Evolutionary conservation across 2,888 invertebrate genomes (phyloP).

Genomic region (Metellina segmentata): DNA sequence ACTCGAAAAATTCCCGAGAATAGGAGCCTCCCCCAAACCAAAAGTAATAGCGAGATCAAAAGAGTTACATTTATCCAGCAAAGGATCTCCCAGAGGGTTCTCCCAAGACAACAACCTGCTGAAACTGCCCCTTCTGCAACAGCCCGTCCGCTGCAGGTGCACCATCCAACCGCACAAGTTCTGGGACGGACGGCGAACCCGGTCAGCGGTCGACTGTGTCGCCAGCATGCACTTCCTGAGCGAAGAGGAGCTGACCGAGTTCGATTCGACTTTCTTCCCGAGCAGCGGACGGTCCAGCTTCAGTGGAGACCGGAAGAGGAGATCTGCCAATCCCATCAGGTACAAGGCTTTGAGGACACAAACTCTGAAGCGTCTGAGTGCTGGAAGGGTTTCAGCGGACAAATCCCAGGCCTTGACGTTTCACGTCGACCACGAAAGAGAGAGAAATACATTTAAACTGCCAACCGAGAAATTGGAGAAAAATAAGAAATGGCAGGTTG

Average conservation of each 20-base stretch:
- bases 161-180: constrained; percentile 58
- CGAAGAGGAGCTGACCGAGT: constrained; percentile 58
- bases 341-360: constrained; percentile 65
- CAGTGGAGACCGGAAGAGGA: constrained; percentile 17
- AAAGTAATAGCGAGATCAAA: background rate
- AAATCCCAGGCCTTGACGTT: constrained; percentile 52
- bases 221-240: constrained; percentile 69
- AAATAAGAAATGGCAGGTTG: constrained; percentile 71
- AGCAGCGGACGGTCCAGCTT: constrained; percentile 7
- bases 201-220: constrained; percentile 69
- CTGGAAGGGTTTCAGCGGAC: constrained; percentile 12
- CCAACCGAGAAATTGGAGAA: constrained; percentile 69
- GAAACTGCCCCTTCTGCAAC: constrained; percentile 64
- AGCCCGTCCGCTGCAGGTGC: constrained; percentile 53
- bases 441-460: constrained; percentile 69
- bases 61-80: background rate
- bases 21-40: background rate
- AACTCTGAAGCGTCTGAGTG: constrained; percentile 48
- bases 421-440: constrained; percentile 65
- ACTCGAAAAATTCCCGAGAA: background rate
- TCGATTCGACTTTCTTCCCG: constrained; percentile 22
- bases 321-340: background rate
- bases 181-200: constrained; percentile 56
- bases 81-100: background rate
- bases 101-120: constrained; percentile 17